Evolutionary conservation across 2,888 invertebrate genomes (phyloP), one percentile per base, ranked within the genome.

Genomic region (Pocota personata): DNA sequence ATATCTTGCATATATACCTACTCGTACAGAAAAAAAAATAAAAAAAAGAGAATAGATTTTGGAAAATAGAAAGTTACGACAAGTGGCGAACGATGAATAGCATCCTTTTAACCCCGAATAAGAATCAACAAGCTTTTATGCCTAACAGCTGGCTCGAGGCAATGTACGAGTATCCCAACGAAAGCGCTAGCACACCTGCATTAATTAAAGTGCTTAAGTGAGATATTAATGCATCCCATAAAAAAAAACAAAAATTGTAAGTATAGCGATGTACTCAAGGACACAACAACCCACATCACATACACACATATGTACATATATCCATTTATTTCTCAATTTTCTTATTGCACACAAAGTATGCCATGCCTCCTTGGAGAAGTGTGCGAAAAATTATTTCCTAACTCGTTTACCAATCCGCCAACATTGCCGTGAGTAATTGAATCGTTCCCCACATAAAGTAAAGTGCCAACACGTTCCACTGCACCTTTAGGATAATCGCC

Each of bases 191-290:
- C 10, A 62, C 50, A 75, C 69, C 84, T 80, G 84, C 84, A 84
- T 84, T 84, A 84, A 84, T 84, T 84, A 84, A 84, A 84, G 80
- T 71, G 75, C 84, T 69, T 75, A 80, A 84, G 71, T 46, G 64
- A 71, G 57, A 60, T 75, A 80, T 80, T 58, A 76, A 80, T 80
- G 75, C 52, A 71, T 30, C 40, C 27, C 19, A 43, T 32, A 30
- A 27, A 8, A 50, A 6, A 27, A 46, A 30, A 60, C 37, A 32
- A 55, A 40, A 19, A 64, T 24, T 57, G 12, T 37, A 79, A 80
- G 75, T 76, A 62, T 75, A 48, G 30, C 57, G 69, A 21, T 60
- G 32, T 52, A 52, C 79, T 58, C 84, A 84, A 84, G 84, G 84
- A 71, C 75, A 71, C 75, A 76, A 35, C 73, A 78, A 58, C 77